phyloP scores from a whole-genome alignment of 2,888 invertebrate genomes.

The Mellilla xanthometata region DNA sequence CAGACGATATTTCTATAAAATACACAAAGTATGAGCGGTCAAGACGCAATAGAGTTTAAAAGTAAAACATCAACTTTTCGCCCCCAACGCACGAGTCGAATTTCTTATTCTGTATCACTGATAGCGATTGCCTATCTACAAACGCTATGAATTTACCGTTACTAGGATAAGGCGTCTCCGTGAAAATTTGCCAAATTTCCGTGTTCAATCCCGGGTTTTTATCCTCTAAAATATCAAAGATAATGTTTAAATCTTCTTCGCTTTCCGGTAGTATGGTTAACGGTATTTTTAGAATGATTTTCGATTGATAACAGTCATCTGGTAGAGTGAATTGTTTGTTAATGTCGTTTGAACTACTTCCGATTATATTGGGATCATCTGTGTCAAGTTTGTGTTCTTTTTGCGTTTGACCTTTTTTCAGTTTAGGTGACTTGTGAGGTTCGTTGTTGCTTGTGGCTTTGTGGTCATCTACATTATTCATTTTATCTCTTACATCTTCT shows the following conservation, averaged over 20 bases:
- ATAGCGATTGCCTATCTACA: slow-evolving; percentile 58
- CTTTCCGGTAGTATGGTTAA: slow-evolving; percentile 54
- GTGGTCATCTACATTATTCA: slow-evolving; percentile 15
- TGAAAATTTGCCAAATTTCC: slow-evolving; percentile 58
- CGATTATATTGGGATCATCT: slow-evolving; percentile 37
- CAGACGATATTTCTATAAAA: no score
- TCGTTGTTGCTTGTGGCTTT: slow-evolving; percentile 27
- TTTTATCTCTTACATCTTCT: no score
- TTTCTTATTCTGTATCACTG: slow-evolving; percentile 50
- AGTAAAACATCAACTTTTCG: slow-evolving; percentile 57
- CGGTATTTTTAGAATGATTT: slow-evolving; percentile 59
- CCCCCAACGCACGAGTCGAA: slow-evolving; percentile 61
- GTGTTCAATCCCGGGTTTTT: slow-evolving; percentile 69
- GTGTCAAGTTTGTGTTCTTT: slow-evolving; percentile 14
- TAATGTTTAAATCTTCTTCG: slow-evolving; percentile 62
- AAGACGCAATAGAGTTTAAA: slow-evolving; percentile 35
- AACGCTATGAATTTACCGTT: slow-evolving; percentile 56
- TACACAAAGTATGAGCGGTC: no score
- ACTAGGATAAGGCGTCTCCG: slow-evolving; percentile 45
- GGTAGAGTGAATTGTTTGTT: slow-evolving; percentile 25
- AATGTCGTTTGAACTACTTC: slow-evolving; percentile 36
- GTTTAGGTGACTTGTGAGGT: slow-evolving; percentile 28
- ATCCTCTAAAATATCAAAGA: slow-evolving; percentile 66
- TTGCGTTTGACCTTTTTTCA: slow-evolving; percentile 25
- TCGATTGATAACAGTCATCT: slow-evolving; percentile 42